phyloP scores from a whole-genome alignment of 1,140 invertebrate species.

The Marisa cornuarietis region DNA sequence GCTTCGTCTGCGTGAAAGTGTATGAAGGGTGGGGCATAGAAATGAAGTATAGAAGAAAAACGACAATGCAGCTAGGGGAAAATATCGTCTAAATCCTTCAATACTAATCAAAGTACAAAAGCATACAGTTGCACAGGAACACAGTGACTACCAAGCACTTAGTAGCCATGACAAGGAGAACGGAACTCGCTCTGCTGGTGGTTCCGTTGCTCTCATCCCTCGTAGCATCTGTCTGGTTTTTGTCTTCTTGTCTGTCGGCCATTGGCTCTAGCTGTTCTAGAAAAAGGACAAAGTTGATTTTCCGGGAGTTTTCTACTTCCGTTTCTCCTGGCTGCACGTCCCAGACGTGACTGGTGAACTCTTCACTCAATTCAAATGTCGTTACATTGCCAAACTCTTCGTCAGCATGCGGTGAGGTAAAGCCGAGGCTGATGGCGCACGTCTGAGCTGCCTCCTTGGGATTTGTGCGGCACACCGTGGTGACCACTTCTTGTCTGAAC shows the following conservation, averaged over 20 bases:
- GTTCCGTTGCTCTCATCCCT: too few relatives aligned
- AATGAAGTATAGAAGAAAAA: too few relatives aligned
- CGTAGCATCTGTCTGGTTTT: not conserved
- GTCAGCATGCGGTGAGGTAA: slow-evolving; percentile 12
- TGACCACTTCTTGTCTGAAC: slow-evolving; percentile 17
- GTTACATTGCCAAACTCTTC: slow-evolving; percentile 20
- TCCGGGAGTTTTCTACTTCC: not conserved
- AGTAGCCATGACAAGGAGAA: too few relatives aligned
- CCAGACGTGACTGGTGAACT: slow-evolving; percentile 19
- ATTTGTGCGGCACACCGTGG: slow-evolving; percentile 16
- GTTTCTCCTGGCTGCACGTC: not conserved
- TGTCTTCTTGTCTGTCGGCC: not conserved
- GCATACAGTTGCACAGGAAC: too few relatives aligned
- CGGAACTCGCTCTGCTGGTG: too few relatives aligned
- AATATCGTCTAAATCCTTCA: too few relatives aligned
- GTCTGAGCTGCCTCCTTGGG: not conserved
- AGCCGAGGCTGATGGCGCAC: slow-evolving; percentile 13
- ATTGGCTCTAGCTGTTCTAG: slow-evolving; percentile 4
- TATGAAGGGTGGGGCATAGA: too few relatives aligned
- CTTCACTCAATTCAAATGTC: not conserved
- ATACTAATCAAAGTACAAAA: too few relatives aligned
- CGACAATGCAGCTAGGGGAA: too few relatives aligned
- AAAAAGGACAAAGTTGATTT: slow-evolving; percentile 1
- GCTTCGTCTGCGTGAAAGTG: too few relatives aligned
- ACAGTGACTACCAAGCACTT: too few relatives aligned